Evolutionary conservation across 2,888 invertebrate species (phyloP), one percentile per base, ranked within the genome.

Genomic region (Venustoraphidia nigricollis): DNA sequence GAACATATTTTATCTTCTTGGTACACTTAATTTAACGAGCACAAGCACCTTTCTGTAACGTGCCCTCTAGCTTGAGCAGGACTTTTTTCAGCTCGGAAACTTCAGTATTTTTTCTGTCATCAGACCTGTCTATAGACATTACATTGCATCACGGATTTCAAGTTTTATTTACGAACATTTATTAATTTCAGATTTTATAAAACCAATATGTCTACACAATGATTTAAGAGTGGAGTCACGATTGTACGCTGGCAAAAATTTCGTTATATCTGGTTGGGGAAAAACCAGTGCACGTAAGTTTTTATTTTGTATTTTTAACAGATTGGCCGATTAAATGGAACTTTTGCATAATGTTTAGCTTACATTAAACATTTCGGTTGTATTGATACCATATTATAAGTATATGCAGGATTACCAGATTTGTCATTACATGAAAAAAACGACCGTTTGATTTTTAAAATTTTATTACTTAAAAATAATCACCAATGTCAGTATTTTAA

Each of bases 191-290:
- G 65, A 59, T 47, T 64, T 54, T 50, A 57, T 66, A 10, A 52
- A 52, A 34, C 64, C 65, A 3, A 58, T 66, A 40, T 66, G 65
- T 52, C 54, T 65, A 36, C 61, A 61, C 10, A 54, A 56, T 50
- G 46, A 46, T 42, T 10, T 50, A 4, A 46, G 46, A 37, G 9
- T 51, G n/a, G 27, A 44, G 27, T 35, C 37, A 36, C 17, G 34
- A n/a, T 51, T 44, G 34, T 44, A 38, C 34, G 36, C 36, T 34
- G 50, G 52, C 1, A 61, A 63, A 53, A 66, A 69, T 54, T 73
- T 79, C 56, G 71, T 74, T 38, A 79, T 82, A 2, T 80, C 81
- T 10, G 86, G 85, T 0, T 86, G 85, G 85, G 85, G 85, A 17
- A 74, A 76, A 59, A 79, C 76, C 36, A 73, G 76, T 59, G 62